Evolutionary conservation across 1,140 invertebrate species (phyloP), one percentile per base, ranked within the genome.

Genomic region (Tetramorium parvispinum): DNA sequence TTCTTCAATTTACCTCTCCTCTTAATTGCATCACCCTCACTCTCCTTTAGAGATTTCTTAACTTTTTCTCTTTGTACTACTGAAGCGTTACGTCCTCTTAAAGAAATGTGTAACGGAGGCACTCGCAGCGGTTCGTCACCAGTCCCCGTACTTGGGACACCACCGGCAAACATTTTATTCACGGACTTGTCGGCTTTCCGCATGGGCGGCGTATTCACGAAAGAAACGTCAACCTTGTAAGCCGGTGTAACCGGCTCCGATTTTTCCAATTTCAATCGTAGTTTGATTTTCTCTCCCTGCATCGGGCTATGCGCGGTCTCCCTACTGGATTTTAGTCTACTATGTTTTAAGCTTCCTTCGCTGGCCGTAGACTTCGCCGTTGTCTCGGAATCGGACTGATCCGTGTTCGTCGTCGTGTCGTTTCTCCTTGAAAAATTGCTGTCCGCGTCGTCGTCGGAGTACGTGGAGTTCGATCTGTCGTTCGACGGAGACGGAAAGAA

Each of bases 61-160:
- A 97, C 97, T 88, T 97, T 97, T 81, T 97, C 97, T 18, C 97
- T 97, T 86, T 98, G 98, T 70, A 98, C 98, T 49, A 98, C 97
- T n/a, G 97, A 97, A 18, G 97, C 97, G 94, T 98, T 98, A 63
- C 97, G 96, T 10, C 98, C 98, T 86, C 98, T 96, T 66, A 99
- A 94, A 71, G 98, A 98, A 91, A 99, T 98, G 93, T 98, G 98
- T 91, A 99, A 95, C 2, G 98, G 98, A 32, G 98, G 98, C 24
- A 99, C 98, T 82, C 98, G 96, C 24, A 75, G 79, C 1, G 97
- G 97, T 91, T 98, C 98, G 83, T 97, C 97, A 1, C 96, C 96
- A 85, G 83, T 82, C 11, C 90, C 87, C 16, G 87, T 78, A 37
- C 73, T 85, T 8, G 86, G 82, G 37, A 87, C 85, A 85, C 89